Base-by-base conservation (phyloP, 2,797 vertebrate genomes). In the Xenopus petersii region DNA sequence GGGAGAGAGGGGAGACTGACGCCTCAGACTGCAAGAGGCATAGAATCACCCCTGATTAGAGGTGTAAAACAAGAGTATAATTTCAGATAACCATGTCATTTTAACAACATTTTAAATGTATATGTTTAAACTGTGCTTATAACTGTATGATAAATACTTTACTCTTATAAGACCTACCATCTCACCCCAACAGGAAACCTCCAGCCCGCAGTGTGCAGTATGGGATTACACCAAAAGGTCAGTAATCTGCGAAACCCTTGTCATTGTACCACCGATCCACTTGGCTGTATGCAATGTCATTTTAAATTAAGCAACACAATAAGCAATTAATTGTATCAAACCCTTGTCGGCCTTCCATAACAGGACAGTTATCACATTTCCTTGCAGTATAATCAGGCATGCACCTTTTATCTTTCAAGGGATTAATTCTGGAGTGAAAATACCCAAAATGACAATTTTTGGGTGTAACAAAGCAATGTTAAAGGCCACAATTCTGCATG, bases 191-290 rank as follows among this genome's bases (percentile, higher is more conserved):
- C 90, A 99, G 96, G 96, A 96, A 82, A 98, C 96, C 56, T 94
- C 94, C 7, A 94, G 97, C 82, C 93, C 96, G 67, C 95, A 94
- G 81, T 99, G 96, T 4, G 94, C 95, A 82, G 94, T 95, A 86
- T 98, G 96, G 97, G 95, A 98, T 89, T 95, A 95, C 84, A 89
- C 92, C 64, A 95, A 92, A 92, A 89, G 82, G 96, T 98, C 92
- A 96, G 96, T 98, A 85, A 36, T 17, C 69, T 16, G 11, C 9
- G 2, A 2, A 63, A 15, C 13, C 33, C 9, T 6, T 30, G 13
- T 5, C 51, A 2, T 67, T 26, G 16, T 16, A 13, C 49, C 10
- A 46, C 17, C 7, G 24, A 51, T 67, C 5, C 17, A n/a, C 16
- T 5, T 67, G 47, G 12, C 1, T 64, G 30, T 51, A 13, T 51